Base-by-base conservation (phyloP, 2,888 invertebrate species). In the Xiphydria camelus region DNA sequence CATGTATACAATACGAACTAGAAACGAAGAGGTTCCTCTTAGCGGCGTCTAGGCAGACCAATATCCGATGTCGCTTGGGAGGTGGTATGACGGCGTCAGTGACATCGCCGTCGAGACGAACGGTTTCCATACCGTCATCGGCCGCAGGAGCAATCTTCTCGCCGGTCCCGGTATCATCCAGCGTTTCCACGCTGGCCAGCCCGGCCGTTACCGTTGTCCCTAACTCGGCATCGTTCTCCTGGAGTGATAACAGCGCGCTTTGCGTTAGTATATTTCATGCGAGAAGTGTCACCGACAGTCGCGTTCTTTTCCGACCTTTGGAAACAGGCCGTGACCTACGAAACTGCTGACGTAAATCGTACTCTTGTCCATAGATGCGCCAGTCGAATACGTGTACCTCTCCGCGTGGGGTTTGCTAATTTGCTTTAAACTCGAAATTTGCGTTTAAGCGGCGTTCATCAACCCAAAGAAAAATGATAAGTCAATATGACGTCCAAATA, bases 181-280 rank as follows among this genome's bases (percentile, higher is more conserved):
- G 77, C 0, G 90, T 90, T 73, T 91, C 91, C 82, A 88, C 86
- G 4, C 90, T 90, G 1, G 91, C 90, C 38, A 91, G 78, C 14
- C 88, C 85, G 4, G 88, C 88, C 56, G 84, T 84, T 47, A 81
- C 81, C 41, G 79, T 82, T 35, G 79, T 75, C 45, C 82, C 80
- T 20, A 79, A 70, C 66, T 83, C 82, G 4, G 77, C 72, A 63
- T 79, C 75, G 31, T 76, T 47, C 47, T 76, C 76, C 75, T 76
- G 46, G 4, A 56, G 53, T 41, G 6, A 4, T 26, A 49, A 34
- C 21, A 22, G 14, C 29, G 2, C 29, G 12, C 29, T 12, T 29
- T 29, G 15, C 15, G 14, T 29, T n/a, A 29, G 6, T 12, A 3
- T 2, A 6, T 29, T 4, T 14, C 5, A 26, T 12, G 3, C n/a